A percentile compares a stretch with the other conserved stretches of the same genome.
Evolutionary conservation across 2,113 vertebrate species (phyloP).

Genomic region (Castor canadensis): DNA sequence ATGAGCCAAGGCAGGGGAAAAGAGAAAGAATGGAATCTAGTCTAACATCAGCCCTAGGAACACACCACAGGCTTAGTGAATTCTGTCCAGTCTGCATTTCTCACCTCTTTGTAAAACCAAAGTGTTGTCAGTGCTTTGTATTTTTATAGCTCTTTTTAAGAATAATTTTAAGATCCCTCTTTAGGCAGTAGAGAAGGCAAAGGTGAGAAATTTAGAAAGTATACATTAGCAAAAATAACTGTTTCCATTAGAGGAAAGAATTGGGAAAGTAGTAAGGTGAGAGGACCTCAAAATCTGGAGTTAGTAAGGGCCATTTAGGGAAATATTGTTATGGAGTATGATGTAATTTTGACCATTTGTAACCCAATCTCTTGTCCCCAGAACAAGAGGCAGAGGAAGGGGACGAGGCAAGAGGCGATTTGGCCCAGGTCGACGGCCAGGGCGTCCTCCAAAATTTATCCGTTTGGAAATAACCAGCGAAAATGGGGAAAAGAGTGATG

Average conservation of each 20-base stretch:
- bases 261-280: background rate
- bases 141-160: constrained; percentile 7
- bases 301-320: background rate
- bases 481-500: constrained; percentile 85
- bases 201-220: background rate
- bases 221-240: background rate
- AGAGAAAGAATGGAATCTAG: background rate
- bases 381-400: constrained; percentile 92
- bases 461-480: constrained; percentile 90
- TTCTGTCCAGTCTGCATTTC: background rate
- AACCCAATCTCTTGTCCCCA: constrained; percentile 80
- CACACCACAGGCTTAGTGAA: fast-evolving
- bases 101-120: background rate
- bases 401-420: constrained; percentile 94
- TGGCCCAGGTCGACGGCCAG: constrained; percentile 92
- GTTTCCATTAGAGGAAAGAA: background rate
- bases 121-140: background rate
- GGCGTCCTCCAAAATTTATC: constrained; percentile 95
- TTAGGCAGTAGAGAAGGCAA: background rate
- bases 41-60: background rate
- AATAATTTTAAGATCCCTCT: constrained; percentile 35
- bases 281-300: background rate
- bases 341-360: background rate
- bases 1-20: background rate
- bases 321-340: background rate